Percentiles rank a stretch among this genome's conserved stretches.
phyloP scores from a whole-genome alignment of 2,888 invertebrate genomes.

The Epicampocera succincta region DNA sequence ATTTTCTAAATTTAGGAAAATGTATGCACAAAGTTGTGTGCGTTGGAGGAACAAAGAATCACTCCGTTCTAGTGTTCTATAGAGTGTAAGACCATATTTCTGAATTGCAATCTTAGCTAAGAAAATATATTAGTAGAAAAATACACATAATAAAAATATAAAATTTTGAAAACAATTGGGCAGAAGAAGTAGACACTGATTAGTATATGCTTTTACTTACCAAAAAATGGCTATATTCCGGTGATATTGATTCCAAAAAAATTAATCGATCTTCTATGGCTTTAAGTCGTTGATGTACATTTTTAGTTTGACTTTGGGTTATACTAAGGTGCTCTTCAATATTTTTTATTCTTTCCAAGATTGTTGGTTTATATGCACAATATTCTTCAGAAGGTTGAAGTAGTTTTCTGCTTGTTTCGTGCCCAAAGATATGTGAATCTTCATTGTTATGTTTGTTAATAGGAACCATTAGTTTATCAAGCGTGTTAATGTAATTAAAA shows the following conservation, averaged over 20 bases:
- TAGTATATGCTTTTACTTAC: slow-evolving; percentile 77
- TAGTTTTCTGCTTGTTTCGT: slow-evolving; percentile 37
- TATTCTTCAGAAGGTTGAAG: neutral
- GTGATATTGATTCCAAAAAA: slow-evolving; percentile 88
- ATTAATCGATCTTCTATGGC: slow-evolving; percentile 88
- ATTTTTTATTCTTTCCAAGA: slow-evolving; percentile 86
- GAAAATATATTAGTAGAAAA: no score
- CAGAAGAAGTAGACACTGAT: no score
- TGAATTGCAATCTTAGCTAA: no score
- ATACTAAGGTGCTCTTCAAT: slow-evolving; percentile 84
- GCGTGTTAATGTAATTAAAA: slow-evolving; percentile 81
- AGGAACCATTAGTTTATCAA: slow-evolving; percentile 82
- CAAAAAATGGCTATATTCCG: slow-evolving; percentile 89
- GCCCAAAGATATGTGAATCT: slow-evolving; percentile 16
- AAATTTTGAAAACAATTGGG: no score
- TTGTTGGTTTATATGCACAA: slow-evolving; percentile 76
- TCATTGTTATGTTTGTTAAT: neutral
- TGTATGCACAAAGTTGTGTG: no score
- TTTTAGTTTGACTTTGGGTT: slow-evolving; percentile 83
- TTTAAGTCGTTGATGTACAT: slow-evolving; percentile 87
- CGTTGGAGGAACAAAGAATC: no score
- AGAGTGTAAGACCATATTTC: no score
- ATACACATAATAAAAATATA: no score
- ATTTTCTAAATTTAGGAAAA: no score
- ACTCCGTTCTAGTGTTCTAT: no score